Percentiles rank a stretch among this genome's conserved stretches.
These are phyloP conservation scores for Acanthochromis polyacanthus DNA, from an alignment of 2,113 vertebrate species.

Conservation along the genomic window DNA sequence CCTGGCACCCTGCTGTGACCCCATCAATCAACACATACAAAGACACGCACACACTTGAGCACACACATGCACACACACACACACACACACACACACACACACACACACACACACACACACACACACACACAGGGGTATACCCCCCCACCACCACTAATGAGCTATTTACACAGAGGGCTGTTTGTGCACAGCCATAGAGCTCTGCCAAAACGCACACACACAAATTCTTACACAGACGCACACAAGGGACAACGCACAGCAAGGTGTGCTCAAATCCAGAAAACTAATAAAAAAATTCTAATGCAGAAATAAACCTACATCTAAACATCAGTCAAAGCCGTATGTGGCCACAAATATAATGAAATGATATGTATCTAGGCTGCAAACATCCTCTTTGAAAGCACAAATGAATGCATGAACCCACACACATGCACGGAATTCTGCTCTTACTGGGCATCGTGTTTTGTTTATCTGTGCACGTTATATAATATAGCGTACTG, in stretches of 20 bases:
- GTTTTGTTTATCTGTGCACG: conserved; percentile 10
- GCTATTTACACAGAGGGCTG: conserved; percentile 79
- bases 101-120: conserved; percentile 32
- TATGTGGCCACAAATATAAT: conserved; percentile 59
- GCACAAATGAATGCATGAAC: conserved; percentile 23
- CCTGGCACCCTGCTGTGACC: conserved; percentile 80
- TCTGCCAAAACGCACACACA: conserved; percentile 56
- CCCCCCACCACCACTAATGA: conserved; percentile 72
- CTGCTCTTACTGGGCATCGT: not conserved
- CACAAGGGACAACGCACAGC: conserved; percentile 52
- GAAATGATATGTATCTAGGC: conserved; percentile 74
- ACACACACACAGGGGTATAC: conserved; percentile 29
- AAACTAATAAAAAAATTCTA: conserved; percentile 14
- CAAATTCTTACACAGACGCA: conserved; percentile 44
- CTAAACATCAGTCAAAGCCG: conserved; percentile 34
- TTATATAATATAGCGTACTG: conserved; percentile 1
- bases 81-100: conserved; percentile 29
- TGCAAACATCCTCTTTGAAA: conserved; percentile 47
- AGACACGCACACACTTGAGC: conserved; percentile 47
- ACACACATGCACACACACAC: conserved; percentile 24
- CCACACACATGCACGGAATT: not conserved
- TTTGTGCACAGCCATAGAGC: conserved; percentile 67
- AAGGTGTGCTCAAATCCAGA: conserved; percentile 49
- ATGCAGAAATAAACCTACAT: conserved; percentile 46
- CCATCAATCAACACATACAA: conserved; percentile 75